These are phyloP conservation scores for Armadillidium nasatum DNA, from an alignment of 1,140 invertebrate species.

Conservation along the genomic window DNA sequence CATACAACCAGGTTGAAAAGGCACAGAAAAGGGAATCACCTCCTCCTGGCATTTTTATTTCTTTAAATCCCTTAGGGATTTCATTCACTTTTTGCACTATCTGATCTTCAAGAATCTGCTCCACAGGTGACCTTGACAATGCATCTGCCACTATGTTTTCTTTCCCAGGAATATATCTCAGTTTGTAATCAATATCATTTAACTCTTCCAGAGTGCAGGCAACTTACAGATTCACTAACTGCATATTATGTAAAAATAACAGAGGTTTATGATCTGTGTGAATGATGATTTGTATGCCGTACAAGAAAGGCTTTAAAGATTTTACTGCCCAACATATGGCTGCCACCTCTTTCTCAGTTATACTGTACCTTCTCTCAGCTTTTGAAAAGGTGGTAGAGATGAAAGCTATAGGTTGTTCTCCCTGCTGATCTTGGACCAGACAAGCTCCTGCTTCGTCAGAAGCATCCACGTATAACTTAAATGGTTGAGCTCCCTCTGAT, in stretches of 20 bases:
- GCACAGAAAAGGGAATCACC: too few relatives aligned
- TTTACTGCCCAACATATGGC: background rate
- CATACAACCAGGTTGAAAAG: too few relatives aligned
- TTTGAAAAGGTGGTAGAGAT: background rate
- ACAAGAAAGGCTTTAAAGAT: background rate
- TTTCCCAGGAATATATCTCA: conserved; percentile 7
- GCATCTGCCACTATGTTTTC: conserved; percentile 16
- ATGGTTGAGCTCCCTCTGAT: background rate
- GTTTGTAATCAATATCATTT: background rate
- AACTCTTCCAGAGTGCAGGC: conserved; percentile 13
- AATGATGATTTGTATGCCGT: conserved; percentile 4
- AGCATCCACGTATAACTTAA: background rate
- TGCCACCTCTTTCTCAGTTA: background rate
- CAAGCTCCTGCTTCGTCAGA: background rate
- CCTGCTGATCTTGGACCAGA: background rate
- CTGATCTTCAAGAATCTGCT: too few relatives aligned
- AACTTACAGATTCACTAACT: background rate
- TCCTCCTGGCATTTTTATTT: too few relatives aligned
- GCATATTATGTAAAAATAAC: conserved; percentile 14
- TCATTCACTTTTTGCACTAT: too few relatives aligned
- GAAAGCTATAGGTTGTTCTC: background rate
- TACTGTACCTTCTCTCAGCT: background rate
- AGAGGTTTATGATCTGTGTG: conserved; percentile 17
- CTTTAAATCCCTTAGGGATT: too few relatives aligned
- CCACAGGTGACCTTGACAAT: background rate